Evolutionary conservation across 2,888 invertebrate species (phyloP), one percentile per base, ranked within the genome.

Genomic region (Oxytorus armatus): DNA sequence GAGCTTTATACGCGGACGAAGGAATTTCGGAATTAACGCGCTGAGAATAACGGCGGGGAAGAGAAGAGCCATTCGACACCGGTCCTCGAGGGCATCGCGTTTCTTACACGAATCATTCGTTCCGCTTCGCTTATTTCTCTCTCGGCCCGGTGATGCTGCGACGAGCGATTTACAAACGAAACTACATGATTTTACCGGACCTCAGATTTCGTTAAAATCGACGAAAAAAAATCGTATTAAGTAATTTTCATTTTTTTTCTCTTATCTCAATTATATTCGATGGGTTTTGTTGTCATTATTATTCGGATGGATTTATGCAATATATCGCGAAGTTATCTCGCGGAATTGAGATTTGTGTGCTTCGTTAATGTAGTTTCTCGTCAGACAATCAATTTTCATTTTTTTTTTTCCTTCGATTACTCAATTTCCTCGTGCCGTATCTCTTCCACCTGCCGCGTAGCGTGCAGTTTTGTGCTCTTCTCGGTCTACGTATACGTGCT

Each of bases 91-190:
- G 42, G 55, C 42, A 55, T 55, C 44, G 63, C 69, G 63, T 69
- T 69, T 77, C 63, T 77, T 69, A 63, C 69, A 53, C 53, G 76
- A 77, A 77, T 63, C 69, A 63, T 77, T 53, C 69, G 76, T 69
- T 77, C 59, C 76, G 69, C 63, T 69, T 47, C 42, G 51, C 18
- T 74, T 65, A 23, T 77, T 69, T 69, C 76, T 69, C 76, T 69
- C 63, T 68, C 47, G 42, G 68, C 49, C 39, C 49, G 29, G 65
- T n/a, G 65, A 65, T 49, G 53, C 68, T 36, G 66, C 53, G 69
- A 55, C 36, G 42, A 14, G 55, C 55, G 16, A 7, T 44, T 25
- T 55, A 42, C 42, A 18, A n/a, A 39, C 39, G 68, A 68, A 42
- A 25, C 29, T 53, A 39, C 39, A 66, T 33, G 33, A 49, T 66